Conservation (phyloP, 2,888 invertebrate species). For the Sesia apiformis region DNA sequence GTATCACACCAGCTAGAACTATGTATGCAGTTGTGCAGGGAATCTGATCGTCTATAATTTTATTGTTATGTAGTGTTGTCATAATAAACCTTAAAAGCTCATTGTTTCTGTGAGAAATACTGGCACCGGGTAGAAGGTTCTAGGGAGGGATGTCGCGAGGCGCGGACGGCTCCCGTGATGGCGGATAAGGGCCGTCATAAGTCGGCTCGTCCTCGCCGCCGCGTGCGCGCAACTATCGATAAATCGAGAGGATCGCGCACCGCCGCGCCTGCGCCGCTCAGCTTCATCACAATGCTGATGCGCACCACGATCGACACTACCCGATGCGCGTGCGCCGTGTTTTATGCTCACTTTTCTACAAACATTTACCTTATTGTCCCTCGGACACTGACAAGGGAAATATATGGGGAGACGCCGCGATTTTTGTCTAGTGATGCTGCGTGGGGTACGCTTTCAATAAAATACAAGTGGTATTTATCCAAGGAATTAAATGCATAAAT, state of each 20-base stretch:
- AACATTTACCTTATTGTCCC: slow-evolving; percentile 56
- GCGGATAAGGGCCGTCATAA: slow-evolving; percentile 67
- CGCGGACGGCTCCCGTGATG: slow-evolving; percentile 44
- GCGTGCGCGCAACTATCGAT: slow-evolving; percentile 57
- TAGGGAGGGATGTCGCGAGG: slow-evolving; percentile 40
- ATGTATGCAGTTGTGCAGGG: not conserved
- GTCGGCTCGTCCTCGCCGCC: slow-evolving; percentile 23
- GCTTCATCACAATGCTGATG: slow-evolving; percentile 38
- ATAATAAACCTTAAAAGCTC: slow-evolving; percentile 62
- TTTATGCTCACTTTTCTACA: slow-evolving; percentile 63
- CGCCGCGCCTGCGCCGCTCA: not conserved
- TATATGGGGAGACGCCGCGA: slow-evolving; percentile 58
- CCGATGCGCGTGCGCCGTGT: slow-evolving; percentile 51
- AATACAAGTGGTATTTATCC: slow-evolving; percentile 17
- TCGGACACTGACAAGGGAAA: slow-evolving; percentile 49
- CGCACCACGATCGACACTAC: slow-evolving; percentile 41
- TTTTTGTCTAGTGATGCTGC: slow-evolving; percentile 67
- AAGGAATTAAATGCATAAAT: slow-evolving; percentile 10
- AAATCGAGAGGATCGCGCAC: slow-evolving; percentile 34
- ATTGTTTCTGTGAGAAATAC: slow-evolving; percentile 68
- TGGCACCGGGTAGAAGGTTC: slow-evolving; percentile 29
- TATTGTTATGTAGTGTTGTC: slow-evolving; percentile 24
- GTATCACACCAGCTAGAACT: not conserved
- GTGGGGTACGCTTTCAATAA: slow-evolving; percentile 49
- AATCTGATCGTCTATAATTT: not conserved